phyloP scores from a whole-genome alignment of 2,888 invertebrate species.

The Erebia palarica region DNA sequence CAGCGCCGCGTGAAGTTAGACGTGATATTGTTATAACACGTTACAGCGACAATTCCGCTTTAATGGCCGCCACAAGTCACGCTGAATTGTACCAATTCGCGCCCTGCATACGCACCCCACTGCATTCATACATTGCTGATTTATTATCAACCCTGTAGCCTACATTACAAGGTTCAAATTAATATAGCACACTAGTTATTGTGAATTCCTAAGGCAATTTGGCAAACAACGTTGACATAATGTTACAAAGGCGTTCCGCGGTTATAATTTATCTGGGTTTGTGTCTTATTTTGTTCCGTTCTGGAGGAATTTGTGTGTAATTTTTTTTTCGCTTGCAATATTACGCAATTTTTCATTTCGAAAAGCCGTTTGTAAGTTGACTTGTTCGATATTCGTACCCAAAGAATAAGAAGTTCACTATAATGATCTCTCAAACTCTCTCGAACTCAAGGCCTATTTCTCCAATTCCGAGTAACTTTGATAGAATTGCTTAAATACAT shows the following conservation, averaged over 20 bases:
- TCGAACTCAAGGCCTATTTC: too few relatives aligned
- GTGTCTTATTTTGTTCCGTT: conserved; percentile 39
- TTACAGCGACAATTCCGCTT: conserved; percentile 37
- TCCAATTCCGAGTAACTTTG: too few relatives aligned
- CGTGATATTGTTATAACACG: conserved; percentile 22
- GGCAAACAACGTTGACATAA: conserved; percentile 53
- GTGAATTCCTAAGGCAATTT: conserved; percentile 55
- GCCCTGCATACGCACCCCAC: conserved; percentile 40
- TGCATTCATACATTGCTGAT: conserved; percentile 30
- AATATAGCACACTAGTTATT: neutral
- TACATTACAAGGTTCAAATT: conserved; percentile 19
- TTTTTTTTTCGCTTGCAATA: neutral
- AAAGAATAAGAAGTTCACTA: neutral
- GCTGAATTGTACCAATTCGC: conserved; percentile 40
- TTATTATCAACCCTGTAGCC: conserved; percentile 16
- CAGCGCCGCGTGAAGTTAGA: neutral
- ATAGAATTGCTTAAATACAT: too few relatives aligned
- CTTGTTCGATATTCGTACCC: neutral
- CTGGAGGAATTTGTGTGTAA: neutral
- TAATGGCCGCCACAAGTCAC: conserved; percentile 44
- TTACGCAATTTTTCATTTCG: neutral
- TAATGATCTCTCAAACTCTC: too few relatives aligned
- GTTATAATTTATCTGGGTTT: conserved; percentile 36
- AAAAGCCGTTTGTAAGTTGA: neutral
- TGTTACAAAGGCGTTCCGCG: conserved; percentile 49